phyloP scores from a whole-genome alignment of 2,888 invertebrate species.

The Erynnis tages region DNA sequence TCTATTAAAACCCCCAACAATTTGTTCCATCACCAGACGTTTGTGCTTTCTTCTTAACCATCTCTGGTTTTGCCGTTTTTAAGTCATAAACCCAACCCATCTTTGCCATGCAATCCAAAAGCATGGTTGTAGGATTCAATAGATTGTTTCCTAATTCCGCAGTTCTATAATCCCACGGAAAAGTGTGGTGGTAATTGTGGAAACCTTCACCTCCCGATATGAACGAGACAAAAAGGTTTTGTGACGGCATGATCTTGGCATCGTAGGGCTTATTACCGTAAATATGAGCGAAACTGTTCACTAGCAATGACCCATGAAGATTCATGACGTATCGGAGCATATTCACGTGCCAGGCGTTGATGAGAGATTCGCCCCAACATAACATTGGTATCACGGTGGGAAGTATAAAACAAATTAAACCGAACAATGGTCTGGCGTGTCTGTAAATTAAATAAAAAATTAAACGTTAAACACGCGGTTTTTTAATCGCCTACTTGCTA shows the following conservation, averaged over 20 bases:
- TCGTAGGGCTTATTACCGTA: slow-evolving; percentile 74
- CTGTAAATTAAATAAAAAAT: not conserved
- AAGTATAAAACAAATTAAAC: not conserved
- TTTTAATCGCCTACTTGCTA: not conserved
- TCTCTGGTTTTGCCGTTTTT: slow-evolving; percentile 36
- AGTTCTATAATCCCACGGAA: slow-evolving; percentile 57
- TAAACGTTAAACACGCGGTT: no score
- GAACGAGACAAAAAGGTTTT: slow-evolving; percentile 40
- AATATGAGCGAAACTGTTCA: slow-evolving; percentile 84
- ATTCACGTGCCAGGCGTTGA: slow-evolving; percentile 59
- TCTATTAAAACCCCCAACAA: slow-evolving; percentile 22
- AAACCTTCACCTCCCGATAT: slow-evolving; percentile 51
- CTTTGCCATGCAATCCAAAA: slow-evolving; percentile 45
- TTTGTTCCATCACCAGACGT: slow-evolving; percentile 40
- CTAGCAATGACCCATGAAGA: slow-evolving; percentile 84
- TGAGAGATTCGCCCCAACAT: slow-evolving; percentile 81
- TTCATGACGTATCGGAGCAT: slow-evolving; percentile 78
- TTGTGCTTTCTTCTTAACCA: slow-evolving; percentile 31
- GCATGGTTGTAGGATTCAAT: slow-evolving; percentile 36
- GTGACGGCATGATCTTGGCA: slow-evolving; percentile 42
- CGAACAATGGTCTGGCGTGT: not conserved
- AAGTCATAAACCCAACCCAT: slow-evolving; percentile 51
- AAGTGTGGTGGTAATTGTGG: slow-evolving; percentile 55
- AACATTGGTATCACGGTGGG: slow-evolving; percentile 71
- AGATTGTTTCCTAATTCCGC: slow-evolving; percentile 46